Evolutionary conservation across 2,797 vertebrate species (phyloP).

Genomic region (Anas georgica): DNA sequence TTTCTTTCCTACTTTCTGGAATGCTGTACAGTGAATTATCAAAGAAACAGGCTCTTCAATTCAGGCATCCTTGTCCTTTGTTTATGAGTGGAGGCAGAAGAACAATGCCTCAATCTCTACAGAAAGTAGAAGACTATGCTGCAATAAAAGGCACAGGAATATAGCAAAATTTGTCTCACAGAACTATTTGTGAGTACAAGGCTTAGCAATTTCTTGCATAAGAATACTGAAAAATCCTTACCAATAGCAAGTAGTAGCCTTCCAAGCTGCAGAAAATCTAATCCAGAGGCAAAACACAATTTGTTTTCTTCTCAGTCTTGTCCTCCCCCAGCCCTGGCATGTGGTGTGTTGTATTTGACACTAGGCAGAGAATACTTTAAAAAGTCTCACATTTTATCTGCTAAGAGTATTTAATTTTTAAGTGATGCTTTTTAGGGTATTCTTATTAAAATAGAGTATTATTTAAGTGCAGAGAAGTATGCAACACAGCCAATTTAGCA

Average conservation of each 20-base stretch:
- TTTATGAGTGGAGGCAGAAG: background rate
- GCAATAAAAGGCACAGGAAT: background rate
- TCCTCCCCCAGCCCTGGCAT: background rate
- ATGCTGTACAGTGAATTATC: background rate
- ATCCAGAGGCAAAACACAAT: background rate
- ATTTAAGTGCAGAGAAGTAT: background rate
- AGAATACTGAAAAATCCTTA: background rate
- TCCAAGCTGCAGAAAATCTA: background rate
- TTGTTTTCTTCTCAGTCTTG: background rate
- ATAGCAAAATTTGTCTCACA: background rate
- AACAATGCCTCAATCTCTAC: background rate
- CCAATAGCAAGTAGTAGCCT: background rate
- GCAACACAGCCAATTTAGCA: background rate
- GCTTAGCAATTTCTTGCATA: background rate
- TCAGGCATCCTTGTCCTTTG: background rate
- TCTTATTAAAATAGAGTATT: background rate
- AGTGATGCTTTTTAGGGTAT: background rate
- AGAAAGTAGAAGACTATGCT: background rate
- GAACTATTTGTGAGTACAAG: background rate
- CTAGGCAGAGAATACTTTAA: background rate
- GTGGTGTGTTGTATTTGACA: background rate
- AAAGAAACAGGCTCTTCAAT: background rate
- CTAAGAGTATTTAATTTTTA: background rate
- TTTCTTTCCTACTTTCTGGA: background rate
- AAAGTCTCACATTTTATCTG: background rate